Evolutionary conservation across 2,113 vertebrate genomes (phyloP), one percentile per base, ranked within the genome.

Genomic region (Bungarus multicinctus): DNA sequence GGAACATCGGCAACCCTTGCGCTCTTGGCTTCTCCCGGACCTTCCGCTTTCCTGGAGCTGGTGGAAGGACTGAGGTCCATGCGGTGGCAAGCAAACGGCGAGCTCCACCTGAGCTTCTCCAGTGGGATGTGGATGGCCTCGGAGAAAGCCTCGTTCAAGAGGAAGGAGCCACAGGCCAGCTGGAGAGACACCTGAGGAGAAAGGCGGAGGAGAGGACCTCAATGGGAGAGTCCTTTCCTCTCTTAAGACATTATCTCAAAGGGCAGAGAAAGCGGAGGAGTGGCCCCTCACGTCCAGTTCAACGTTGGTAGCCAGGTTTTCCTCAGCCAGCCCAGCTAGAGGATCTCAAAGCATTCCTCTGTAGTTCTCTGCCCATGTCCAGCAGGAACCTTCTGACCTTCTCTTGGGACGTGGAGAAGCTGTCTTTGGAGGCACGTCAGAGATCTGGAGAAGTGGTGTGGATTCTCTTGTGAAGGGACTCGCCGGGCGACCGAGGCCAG

Each of bases 81-180:
- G 89, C 99, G 98, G 96, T 99, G 99, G 96, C 98, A 98, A 95
- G 95, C 58, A 8, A 99, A 99, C 0, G 99, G 99, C 0, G 99
- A 99, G 0, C 98, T 99, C 99, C 99, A 98, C 97, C 98, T 99
- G 23, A 99, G 98, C 95, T 99, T 99, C 96, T 99, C 98, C 98
- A 99, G 98, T 94, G 99, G 99, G 94, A 99, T 98, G 11, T 92
- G 98, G 69, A 98, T 95, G 53, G 98, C 98, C 0, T 98, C 92
- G 0, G 98, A 99, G 96, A 99, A 98, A 87, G 98, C 98, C 0
- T 95, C 85, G 90, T 98, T 98, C 92, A 99, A 94, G 54, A 98
- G 96, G 55, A 99, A 99, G 12, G 98, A 98, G 43, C 99, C 99
- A 0, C 98, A 98, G 8, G 99, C 99, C 96, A 99, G 96, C 98